Evolutionary conservation across 2,797 vertebrate genomes (phyloP), one percentile per base, ranked within the genome.

Genomic region (Mormyrops boulengeri): DNA sequence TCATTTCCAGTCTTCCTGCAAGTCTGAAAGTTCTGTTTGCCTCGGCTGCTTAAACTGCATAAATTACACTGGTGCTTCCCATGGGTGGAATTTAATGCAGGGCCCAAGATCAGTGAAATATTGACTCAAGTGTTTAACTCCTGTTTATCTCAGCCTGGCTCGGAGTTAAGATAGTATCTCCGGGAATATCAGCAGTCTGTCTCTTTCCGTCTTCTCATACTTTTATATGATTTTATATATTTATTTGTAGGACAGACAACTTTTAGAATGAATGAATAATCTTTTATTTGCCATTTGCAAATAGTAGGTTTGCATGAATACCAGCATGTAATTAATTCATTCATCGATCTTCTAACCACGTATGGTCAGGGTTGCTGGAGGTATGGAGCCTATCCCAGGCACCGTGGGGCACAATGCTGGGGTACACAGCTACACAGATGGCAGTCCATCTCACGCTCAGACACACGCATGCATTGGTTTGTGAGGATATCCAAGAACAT

Each of bases 1-100:
- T 88, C 69, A 69, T 88, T 82, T 88, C 89, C 89, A 90, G 85
- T 80, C 26, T 69, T 49, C 84, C 26, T 5, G 84, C 14, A 41
- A 89, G n/a, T 38, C 14, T 57, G 77, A 57, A 52, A 69, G 84
- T 86, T 26, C 57, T 52, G 89, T 89, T 86, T 86, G 9, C 57
- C 44, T 86, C 22, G 2, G 82, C 82, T 62, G 6, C 55, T 6
- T 22, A 12, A 62, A 62, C 53, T 85, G 26, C n/a, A 3, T 47
- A 53, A 41, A 41, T 82, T 60, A 82, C 12, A n/a, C n/a, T 53
- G 26, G 26, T 34, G 19, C 3, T 14, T 89, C 82, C 66, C 53
- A 1, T 86, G 41, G 41, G 41, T 89, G 22, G 26, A 14, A 69
- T 49, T 89, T 62, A 22, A 22, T 62, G 26, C 11, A 89, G 19